A percentile compares a stretch with the other conserved stretches of the same genome.
These are phyloP conservation scores for Diaprepes abbreviatus DNA, from an alignment of 2,888 invertebrate genomes.

Conservation along the genomic window DNA sequence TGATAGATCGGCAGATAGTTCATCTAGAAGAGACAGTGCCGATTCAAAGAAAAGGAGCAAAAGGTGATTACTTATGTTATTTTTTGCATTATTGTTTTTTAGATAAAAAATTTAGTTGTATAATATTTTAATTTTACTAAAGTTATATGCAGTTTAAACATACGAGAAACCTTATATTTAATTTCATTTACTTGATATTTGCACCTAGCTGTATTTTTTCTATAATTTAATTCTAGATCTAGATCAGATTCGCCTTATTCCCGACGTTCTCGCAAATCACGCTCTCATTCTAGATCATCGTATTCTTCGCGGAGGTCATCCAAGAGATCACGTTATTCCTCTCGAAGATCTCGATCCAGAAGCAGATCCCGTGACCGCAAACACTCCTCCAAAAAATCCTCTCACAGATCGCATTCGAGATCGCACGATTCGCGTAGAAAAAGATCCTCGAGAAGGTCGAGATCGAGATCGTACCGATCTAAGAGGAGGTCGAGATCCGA, in stretches of 20 bases:
- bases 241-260: slow-evolving; percentile 39
- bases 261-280: slow-evolving; percentile 28
- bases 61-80: neutral
- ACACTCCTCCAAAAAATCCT: slow-evolving; percentile 48
- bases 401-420: slow-evolving; percentile 52
- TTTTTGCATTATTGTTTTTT: neutral
- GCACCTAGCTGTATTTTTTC: too few species aligned
- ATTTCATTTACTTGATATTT: too few species aligned
- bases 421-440: slow-evolving; percentile 26
- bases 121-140: too few species aligned
- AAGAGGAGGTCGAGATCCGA: slow-evolving; percentile 34
- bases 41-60: slow-evolving; percentile 36
- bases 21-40: slow-evolving; percentile 34
- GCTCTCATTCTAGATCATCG: slow-evolving; percentile 36
- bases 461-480: slow-evolving; percentile 49
- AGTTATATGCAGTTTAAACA: too few species aligned
- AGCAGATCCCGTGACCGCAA: slow-evolving; percentile 42
- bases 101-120: neutral
- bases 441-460: slow-evolving; percentile 29
- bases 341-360: slow-evolving; percentile 37
- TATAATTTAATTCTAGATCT: slow-evolving; percentile 11
- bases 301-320: slow-evolving; percentile 35
- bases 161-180: too few species aligned
- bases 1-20: slow-evolving; percentile 29
- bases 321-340: slow-evolving; percentile 23